Conservation (phyloP, 2,888 invertebrate genomes). For the Hermaeophaga mercurialis region DNA sequence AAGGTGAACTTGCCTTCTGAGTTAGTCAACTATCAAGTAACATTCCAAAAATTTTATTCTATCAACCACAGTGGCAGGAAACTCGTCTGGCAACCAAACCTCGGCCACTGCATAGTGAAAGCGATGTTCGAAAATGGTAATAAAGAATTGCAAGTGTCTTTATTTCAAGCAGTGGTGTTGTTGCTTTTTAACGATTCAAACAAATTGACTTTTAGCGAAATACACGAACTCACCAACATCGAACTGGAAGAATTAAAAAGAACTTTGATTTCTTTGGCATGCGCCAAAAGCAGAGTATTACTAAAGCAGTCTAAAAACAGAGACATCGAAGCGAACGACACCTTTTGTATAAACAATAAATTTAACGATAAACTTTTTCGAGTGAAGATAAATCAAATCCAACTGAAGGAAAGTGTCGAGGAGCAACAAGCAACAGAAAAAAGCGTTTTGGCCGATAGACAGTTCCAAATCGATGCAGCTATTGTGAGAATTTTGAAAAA, state of each 20-base stretch:
- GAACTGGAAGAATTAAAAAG: constrained; percentile 88
- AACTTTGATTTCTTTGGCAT: constrained; percentile 93
- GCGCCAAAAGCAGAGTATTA: constrained; percentile 88
- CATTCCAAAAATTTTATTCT: constrained; percentile 94
- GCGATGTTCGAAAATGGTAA: constrained; percentile 84
- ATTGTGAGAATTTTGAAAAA: constrained; percentile 99
- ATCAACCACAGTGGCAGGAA: constrained; percentile 95
- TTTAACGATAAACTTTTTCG: constrained; percentile 95
- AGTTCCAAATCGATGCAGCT: constrained; percentile 99
- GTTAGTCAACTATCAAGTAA: constrained; percentile 88
- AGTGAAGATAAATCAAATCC: constrained; percentile 94
- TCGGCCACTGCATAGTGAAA: constrained; percentile 91
- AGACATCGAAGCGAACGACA: constrained; percentile 82
- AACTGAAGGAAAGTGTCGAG: constrained; percentile 82
- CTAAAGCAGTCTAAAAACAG: constrained; percentile 84
- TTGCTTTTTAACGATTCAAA: constrained; percentile 89
- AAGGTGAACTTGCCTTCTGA: constrained; percentile 87
- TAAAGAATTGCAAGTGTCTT: constrained; percentile 93
- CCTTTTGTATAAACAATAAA: constrained; percentile 79
- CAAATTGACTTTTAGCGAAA: constrained; percentile 80
- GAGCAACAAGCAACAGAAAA: constrained; percentile 95
- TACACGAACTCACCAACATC: constrained; percentile 87
- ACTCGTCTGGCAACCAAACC: constrained; percentile 95
- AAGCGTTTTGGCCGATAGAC: constrained; percentile 95
- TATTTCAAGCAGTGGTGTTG: constrained; percentile 93